phyloP scores from a whole-genome alignment of 1,140 invertebrate genomes.

The Bombus pascuorum region DNA sequence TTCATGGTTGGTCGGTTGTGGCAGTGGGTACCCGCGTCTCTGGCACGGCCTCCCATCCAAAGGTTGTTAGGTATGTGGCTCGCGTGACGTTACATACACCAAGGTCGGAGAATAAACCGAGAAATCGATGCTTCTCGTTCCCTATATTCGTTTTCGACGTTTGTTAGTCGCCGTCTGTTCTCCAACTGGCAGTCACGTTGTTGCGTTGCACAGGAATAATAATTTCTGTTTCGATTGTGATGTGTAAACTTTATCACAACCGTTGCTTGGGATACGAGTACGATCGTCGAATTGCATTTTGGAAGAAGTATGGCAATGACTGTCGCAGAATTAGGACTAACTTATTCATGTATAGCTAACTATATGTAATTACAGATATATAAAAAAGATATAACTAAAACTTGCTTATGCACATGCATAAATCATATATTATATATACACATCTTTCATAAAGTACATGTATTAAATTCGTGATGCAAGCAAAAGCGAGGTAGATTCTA shows the following conservation, averaged over 20 bases:
- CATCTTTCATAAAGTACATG: too few relatives aligned
- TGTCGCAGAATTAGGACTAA: too few relatives aligned
- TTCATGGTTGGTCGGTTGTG: slow-evolving; percentile 46
- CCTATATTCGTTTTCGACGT: slow-evolving; percentile 2
- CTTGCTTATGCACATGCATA: too few relatives aligned
- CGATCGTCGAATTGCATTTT: too few relatives aligned
- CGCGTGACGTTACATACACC: slow-evolving; percentile 77
- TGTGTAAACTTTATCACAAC: neutral
- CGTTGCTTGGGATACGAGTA: too few relatives aligned
- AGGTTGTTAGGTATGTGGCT: slow-evolving; percentile 75
- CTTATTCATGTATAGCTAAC: too few relatives aligned
- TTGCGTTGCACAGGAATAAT: neutral
- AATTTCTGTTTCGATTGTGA: neutral
- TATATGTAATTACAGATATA: too few relatives aligned
- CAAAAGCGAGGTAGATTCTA: too few relatives aligned
- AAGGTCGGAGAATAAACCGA: slow-evolving; percentile 80
- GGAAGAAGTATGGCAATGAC: too few relatives aligned
- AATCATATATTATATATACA: too few relatives aligned
- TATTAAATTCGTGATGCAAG: too few relatives aligned
- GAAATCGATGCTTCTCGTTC: slow-evolving; percentile 36
- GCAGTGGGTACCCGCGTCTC: slow-evolving; percentile 3
- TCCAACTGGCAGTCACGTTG: neutral
- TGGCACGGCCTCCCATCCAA: slow-evolving; percentile 70
- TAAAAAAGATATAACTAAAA: too few relatives aligned
- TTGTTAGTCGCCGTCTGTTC: neutral